Evolutionary conservation across 2,888 invertebrate genomes (phyloP), one percentile per base, ranked within the genome.

Genomic region (Scaptomyza cyrtandrae): DNA sequence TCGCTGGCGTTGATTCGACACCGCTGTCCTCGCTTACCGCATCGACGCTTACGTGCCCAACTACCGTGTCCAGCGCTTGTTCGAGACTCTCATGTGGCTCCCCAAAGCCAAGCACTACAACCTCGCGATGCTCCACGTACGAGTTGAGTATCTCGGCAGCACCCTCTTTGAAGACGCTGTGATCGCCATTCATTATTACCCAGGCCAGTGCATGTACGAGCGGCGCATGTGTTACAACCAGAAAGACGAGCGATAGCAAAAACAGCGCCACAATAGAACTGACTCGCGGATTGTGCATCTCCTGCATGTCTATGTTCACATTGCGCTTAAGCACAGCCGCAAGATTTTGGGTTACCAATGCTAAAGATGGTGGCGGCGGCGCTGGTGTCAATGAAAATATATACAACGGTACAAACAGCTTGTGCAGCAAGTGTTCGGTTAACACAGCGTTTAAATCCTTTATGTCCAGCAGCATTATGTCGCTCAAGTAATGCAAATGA

Each of bases 401-500:
- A 91, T 98, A 98, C 64, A 99, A 92, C 7, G 99, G 99, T 75
- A 99, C 96, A 63, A 99, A 94, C 1, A 99, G 93, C 92, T 98
- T 96, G 92, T 98, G 97, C 74, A 99, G 93, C 66, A 99, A 93
- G 92, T 99, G 98, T 91, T 98, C 98, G 0, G 98, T 97, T 59
- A 99, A 93, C 49, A 99, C 98, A 86, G 97, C 96, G 92, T 99
- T 99, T 58, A 99, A 93, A 89, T 97, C 97, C 55, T 96, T 95
- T 82, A 99, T 98, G 91, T 97, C 96, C 62, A 99, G 94, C 89
- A 97, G 95, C 19, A 99, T 94, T 83, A 99, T 99, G 90, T 99
- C 99, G 90, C 99, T 99, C 61, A 99, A 93, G 91, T 99, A 99
- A 92, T 99, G 99, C 13, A 99, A 94, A 91, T 99, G 98, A 92